Conservation (phyloP, 2,797 vertebrate species). For the Melanotaenia maccullochi region DNA sequence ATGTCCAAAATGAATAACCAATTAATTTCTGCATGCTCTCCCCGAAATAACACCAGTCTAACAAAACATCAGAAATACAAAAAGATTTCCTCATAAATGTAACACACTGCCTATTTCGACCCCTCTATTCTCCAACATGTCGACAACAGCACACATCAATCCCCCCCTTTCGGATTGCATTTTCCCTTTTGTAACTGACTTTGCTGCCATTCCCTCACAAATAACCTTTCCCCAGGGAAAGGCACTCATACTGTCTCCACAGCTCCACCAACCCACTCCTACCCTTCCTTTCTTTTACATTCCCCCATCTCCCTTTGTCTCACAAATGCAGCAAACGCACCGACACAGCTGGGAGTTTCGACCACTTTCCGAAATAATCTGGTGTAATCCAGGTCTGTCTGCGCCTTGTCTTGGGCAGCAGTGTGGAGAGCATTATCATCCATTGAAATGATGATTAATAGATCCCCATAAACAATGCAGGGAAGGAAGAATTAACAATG, state of each 20-base stretch:
- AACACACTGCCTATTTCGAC: constrained; percentile 5
- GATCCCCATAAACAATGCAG: constrained; percentile 31
- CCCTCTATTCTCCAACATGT: constrained; percentile 51
- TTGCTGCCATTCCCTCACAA: constrained; percentile 79
- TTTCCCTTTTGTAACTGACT: constrained; percentile 77
- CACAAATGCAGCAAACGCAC: constrained; percentile 56
- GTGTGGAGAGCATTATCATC: constrained; percentile 40
- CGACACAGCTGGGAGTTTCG: constrained; percentile 51
- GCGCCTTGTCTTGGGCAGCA: constrained; percentile 38
- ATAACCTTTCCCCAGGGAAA: constrained; percentile 73
- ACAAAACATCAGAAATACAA: constrained; percentile 17
- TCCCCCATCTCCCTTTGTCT: constrained; percentile 52
- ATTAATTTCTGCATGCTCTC: constrained; percentile 12
- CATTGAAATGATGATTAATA: constrained; percentile 53
- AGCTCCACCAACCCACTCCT: constrained; percentile 33
- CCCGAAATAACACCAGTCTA: constrained; percentile 33
- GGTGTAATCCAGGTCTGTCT: constrained; percentile 60
- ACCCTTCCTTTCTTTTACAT: constrained; percentile 37
- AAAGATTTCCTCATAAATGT: constrained; percentile 18
- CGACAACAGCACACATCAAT: constrained; percentile 15
- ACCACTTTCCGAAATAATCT: constrained; percentile 63
- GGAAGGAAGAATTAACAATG: constrained; percentile 13
- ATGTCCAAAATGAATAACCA: constrained; percentile 40
- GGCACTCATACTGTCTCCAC: constrained; percentile 56
- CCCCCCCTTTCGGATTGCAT: constrained; percentile 53